These are phyloP conservation scores for Rhagoletis pomonella DNA, from an alignment of 1,140 invertebrate genomes.

Conservation along the genomic window DNA sequence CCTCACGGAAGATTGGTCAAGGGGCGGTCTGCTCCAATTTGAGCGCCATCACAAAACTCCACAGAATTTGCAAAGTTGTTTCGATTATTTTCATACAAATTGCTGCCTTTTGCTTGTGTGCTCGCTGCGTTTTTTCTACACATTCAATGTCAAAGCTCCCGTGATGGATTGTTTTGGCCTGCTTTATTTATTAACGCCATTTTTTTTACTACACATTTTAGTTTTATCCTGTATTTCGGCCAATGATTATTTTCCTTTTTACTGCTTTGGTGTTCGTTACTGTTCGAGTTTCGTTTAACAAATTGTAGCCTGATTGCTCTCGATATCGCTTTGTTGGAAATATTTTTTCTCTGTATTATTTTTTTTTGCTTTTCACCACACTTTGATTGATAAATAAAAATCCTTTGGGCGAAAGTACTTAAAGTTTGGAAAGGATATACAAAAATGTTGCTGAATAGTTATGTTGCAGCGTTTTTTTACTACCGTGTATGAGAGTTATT, in stretches of 20 bases:
- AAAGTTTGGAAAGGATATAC: background rate
- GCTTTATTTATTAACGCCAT: slow-evolving; percentile 54
- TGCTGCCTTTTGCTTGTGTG: background rate
- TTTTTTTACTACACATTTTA: slow-evolving; percentile 21
- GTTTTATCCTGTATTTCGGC: slow-evolving; percentile 5
- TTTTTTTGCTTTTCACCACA: background rate
- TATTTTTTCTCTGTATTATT: slow-evolving; percentile 21
- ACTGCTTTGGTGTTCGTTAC: background rate
- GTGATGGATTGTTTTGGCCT: slow-evolving; percentile 56
- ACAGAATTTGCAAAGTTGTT: background rate
- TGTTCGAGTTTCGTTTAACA: slow-evolving; percentile 11
- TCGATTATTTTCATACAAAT: slow-evolving; percentile 33
- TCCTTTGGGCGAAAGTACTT: background rate
- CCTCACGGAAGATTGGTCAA: background rate
- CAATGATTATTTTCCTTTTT: background rate
- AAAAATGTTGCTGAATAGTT: background rate
- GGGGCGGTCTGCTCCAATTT: slow-evolving; percentile 19
- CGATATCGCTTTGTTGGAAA: slow-evolving; percentile 41
- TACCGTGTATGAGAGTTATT: too few species aligned
- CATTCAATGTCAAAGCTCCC: slow-evolving; percentile 38
- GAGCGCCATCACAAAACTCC: background rate
- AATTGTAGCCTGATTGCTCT: slow-evolving; percentile 41
- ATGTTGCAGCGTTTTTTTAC: background rate
- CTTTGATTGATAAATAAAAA: slow-evolving; percentile 43
- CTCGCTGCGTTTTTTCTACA: background rate